Percentiles rank a stretch among this genome's conserved stretches.
phyloP scores from a whole-genome alignment of 2,888 invertebrate genomes.

The Creontiades dilutus region DNA sequence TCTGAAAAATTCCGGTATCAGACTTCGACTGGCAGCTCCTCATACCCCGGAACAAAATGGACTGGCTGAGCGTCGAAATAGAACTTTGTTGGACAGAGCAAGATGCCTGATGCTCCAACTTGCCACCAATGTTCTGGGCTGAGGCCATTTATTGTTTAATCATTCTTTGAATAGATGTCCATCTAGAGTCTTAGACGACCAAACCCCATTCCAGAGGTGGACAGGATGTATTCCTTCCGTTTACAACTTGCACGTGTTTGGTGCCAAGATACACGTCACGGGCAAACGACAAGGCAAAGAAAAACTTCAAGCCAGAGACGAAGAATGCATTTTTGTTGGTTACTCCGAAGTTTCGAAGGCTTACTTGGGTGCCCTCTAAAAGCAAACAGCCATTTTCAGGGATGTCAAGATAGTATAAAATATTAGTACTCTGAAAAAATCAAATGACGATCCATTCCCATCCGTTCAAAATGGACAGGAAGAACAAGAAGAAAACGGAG shows the following conservation, averaged over 20 bases:
- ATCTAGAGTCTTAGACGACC: conserved; percentile 24
- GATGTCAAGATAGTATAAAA: conserved; percentile 48
- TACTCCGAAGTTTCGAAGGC: conserved; percentile 56
- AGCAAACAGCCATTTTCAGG: conserved; percentile 21
- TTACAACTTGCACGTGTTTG: not conserved
- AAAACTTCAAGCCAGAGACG: conserved; percentile 34
- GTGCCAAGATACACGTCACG: not conserved
- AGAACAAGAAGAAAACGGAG: too few species aligned
- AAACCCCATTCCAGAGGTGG: conserved; percentile 31
- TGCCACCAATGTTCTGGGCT: conserved; percentile 64
- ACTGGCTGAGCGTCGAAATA: conserved; percentile 77
- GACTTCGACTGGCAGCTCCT: conserved; percentile 74
- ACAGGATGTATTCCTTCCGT: not conserved
- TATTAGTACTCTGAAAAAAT: not conserved
- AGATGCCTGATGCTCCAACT: conserved; percentile 22
- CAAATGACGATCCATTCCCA: too few species aligned
- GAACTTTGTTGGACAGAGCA: conserved; percentile 46
- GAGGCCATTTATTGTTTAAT: conserved; percentile 74
- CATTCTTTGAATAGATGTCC: conserved; percentile 20
- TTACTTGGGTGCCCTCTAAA: conserved; percentile 38
- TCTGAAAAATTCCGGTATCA: conserved; percentile 38
- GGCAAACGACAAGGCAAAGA: not conserved
- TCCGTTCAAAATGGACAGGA: too few species aligned
- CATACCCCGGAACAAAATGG: conserved; percentile 77
- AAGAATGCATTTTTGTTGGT: conserved; percentile 33